A percentile compares a stretch with the other conserved stretches of the same genome.
Conservation (phyloP, 64 coral and sea anemone genomes). For the Dendronephthya gigantea region DNA sequence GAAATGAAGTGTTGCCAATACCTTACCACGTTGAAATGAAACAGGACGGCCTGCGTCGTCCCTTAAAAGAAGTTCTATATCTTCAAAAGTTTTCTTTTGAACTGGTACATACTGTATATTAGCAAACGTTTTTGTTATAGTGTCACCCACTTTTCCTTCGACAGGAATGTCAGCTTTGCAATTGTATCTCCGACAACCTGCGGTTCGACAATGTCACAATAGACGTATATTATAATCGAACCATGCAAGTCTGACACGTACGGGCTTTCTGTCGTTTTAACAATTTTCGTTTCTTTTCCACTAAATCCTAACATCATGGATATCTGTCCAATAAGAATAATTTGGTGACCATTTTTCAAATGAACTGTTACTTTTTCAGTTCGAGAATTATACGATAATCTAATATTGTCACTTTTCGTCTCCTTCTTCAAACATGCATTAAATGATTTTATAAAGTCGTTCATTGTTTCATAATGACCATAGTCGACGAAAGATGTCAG, state of each 20-base stretch:
- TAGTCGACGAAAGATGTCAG: background rate
- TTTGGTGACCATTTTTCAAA: background rate
- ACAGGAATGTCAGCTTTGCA: slow-evolving; percentile 19
- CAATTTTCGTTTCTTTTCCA: background rate
- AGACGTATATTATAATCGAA: background rate
- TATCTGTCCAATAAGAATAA: background rate
- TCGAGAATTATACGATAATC: slow-evolving; percentile 12
- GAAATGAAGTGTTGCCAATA: slow-evolving; percentile 15
- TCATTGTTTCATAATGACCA: slow-evolving; percentile 37
- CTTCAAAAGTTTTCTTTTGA: background rate
- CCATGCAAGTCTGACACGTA: background rate
- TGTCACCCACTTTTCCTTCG: slow-evolving; percentile 20
- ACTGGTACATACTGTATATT: no score
- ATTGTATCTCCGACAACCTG: slow-evolving; percentile 41
- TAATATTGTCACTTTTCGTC: slow-evolving; percentile 22
- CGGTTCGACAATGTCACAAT: slow-evolving; percentile 23
- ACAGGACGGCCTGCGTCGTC: background rate
- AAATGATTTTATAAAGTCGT: slow-evolving; percentile 9
- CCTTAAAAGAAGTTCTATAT: slow-evolving; percentile 25
- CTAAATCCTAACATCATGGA: background rate
- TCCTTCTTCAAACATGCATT: slow-evolving; percentile 25
- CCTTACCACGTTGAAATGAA: background rate
- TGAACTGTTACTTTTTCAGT: background rate
- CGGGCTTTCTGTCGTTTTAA: background rate
- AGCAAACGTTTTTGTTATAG: slow-evolving; percentile 20